Percentiles rank a stretch among this genome's conserved stretches.
Evolutionary conservation across 92 coral and sea anemone species (phyloP).

Genomic region (Isaurus tuberculatus): DNA sequence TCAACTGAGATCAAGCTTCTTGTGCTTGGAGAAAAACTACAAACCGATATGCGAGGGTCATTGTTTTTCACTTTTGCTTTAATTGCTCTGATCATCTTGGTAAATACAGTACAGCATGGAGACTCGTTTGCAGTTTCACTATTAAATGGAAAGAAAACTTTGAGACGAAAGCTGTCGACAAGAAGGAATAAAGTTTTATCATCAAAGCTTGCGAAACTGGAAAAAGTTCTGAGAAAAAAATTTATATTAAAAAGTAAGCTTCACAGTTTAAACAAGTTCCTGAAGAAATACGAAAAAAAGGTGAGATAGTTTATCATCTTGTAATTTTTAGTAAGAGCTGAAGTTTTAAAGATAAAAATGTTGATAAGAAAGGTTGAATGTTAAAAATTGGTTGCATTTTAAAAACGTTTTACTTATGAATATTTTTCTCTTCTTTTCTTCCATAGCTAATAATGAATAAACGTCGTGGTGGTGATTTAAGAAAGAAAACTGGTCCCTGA

Average conservation of each 20-base stretch:
- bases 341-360: too few relatives aligned
- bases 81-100: too few relatives aligned
- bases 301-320: slow-evolving; percentile 2
- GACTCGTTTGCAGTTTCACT: slow-evolving; percentile 1
- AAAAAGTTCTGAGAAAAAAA: background rate
- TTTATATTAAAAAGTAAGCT: background rate
- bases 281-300: slow-evolving; percentile 35
- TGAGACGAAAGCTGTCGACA: background rate
- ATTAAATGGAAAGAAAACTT: background rate
- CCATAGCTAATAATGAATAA: too few relatives aligned
- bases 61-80: too few relatives aligned
- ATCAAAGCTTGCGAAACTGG: slow-evolving; percentile 9
- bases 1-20: background rate
- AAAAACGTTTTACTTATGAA: too few relatives aligned
- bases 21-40: background rate
- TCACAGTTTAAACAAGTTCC: slow-evolving; percentile 23
- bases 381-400: too few relatives aligned
- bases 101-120: slow-evolving; percentile 16
- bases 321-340: background rate
- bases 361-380: too few relatives aligned
- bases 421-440: too few relatives aligned
- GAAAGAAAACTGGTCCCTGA: too few relatives aligned
- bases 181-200: background rate
- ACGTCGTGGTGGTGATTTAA: too few relatives aligned
- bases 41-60: too few relatives aligned